Conservation (phyloP, 1,140 invertebrate genomes). For the Formica exsecta region DNA sequence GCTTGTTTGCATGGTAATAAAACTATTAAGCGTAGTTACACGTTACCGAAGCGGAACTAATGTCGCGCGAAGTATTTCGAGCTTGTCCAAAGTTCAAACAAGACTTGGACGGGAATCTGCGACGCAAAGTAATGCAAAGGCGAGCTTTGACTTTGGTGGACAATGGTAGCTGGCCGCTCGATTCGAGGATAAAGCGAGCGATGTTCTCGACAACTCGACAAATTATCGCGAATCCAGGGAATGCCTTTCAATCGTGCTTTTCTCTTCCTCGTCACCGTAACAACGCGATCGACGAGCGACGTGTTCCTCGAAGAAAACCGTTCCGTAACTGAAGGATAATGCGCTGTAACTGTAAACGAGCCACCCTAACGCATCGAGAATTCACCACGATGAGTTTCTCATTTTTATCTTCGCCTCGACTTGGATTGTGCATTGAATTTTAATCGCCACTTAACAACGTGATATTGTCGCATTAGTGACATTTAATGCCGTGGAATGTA, state of each 20-base stretch:
- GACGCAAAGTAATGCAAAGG: not conserved
- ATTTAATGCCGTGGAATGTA: not conserved
- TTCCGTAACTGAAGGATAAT: slow-evolving; percentile 57
- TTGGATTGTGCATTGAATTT: slow-evolving; percentile 4
- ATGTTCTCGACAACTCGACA: not conserved
- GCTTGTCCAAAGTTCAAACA: slow-evolving; percentile 21
- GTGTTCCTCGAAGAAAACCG: slow-evolving; percentile 38
- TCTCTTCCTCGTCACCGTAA: not conserved
- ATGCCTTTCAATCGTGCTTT: not conserved
- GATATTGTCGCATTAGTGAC: slow-evolving; percentile 2
- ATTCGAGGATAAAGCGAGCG: not conserved
- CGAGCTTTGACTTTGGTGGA: not conserved
- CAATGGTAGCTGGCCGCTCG: not conserved
- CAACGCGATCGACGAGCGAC: slow-evolving; percentile 19
- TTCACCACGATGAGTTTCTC: slow-evolving; percentile 40
- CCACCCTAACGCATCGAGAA: slow-evolving; percentile 59
- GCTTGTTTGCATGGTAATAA: slow-evolving; percentile 40
- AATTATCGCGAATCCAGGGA: not conserved
- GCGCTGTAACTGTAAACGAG: slow-evolving; percentile 69
- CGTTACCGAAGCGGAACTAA: slow-evolving; percentile 10
- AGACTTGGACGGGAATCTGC: not conserved
- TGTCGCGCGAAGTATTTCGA: slow-evolving; percentile 38
- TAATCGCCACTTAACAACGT: not conserved
- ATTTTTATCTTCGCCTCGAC: not conserved
- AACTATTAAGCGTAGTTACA: slow-evolving; percentile 38